phyloP scores from a whole-genome alignment of 1,140 invertebrate genomes.

The Colletes latitarsis region DNA sequence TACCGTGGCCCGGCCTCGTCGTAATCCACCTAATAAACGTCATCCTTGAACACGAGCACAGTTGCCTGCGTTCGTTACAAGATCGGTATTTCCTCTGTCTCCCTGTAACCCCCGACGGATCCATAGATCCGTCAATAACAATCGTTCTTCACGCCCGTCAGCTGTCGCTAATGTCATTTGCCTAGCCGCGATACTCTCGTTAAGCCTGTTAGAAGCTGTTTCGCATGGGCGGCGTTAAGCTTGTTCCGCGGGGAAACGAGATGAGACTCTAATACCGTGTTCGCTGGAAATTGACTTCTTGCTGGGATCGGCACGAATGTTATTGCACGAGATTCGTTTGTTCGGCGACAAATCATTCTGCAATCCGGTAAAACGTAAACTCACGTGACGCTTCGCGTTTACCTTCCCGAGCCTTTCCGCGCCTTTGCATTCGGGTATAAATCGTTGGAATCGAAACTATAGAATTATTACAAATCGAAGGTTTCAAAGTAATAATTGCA shows the following conservation, averaged over 20 bases:
- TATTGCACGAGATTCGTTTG: background rate
- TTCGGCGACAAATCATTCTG: too few species aligned
- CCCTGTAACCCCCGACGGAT: background rate
- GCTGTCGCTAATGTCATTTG: conserved; percentile 44
- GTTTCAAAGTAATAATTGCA: too few species aligned
- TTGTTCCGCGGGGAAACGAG: background rate
- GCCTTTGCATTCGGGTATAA: too few species aligned
- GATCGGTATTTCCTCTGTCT: background rate
- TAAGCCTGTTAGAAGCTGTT: conserved; percentile 27
- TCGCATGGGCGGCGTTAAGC: background rate
- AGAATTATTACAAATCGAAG: too few species aligned
- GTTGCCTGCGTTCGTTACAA: background rate
- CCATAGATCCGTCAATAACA: conserved; percentile 31
- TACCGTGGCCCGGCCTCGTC: conserved; percentile 34
- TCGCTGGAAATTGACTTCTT: background rate
- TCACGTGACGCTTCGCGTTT: too few species aligned
- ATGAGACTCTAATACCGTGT: background rate
- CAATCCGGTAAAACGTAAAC: too few species aligned
- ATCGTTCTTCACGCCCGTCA: conserved; percentile 43
- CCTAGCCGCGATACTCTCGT: conserved; percentile 14
- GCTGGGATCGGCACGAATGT: background rate
- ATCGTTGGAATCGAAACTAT: too few species aligned
- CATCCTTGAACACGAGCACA: conserved; percentile 22
- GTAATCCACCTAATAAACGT: conserved; percentile 52
- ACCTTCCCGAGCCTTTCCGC: too few species aligned